A percentile compares a stretch with the other conserved stretches of the same genome.
Evolutionary conservation across 2,113 vertebrate genomes (phyloP).

Genomic region (Paradoxurus hermaphroditus): DNA sequence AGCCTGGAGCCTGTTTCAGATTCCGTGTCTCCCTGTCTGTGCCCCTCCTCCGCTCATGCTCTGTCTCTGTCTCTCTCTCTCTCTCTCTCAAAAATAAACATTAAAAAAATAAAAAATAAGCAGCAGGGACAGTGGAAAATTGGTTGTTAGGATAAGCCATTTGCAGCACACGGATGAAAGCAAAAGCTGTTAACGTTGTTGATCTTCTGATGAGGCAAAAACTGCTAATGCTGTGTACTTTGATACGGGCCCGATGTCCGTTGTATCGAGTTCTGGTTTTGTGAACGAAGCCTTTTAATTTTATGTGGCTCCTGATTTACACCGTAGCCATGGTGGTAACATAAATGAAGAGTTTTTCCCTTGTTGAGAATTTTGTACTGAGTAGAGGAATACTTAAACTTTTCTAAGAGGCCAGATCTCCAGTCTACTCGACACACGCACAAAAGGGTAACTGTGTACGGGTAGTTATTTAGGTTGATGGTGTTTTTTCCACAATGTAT

Average conservation of each 20-base stretch:
- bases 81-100: too few species aligned
- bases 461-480: background rate
- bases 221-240: background rate
- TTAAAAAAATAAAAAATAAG: too few species aligned
- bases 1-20: too few species aligned
- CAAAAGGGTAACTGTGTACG: background rate
- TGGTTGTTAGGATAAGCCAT: background rate
- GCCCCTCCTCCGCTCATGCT: too few species aligned
- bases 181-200: background rate
- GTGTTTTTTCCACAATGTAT: background rate
- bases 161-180: background rate
- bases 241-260: background rate
- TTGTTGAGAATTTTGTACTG: background rate
- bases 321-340: background rate
- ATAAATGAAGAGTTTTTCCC: background rate
- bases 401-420: background rate
- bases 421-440: background rate
- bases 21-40: too few species aligned
- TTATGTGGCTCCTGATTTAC: background rate
- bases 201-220: background rate
- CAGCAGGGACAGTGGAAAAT: background rate
- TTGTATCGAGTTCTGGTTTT: background rate
- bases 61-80: too few species aligned
- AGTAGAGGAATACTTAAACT: background rate
- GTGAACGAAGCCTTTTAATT: conserved; percentile 33